Conservation (phyloP, 2,113 vertebrate species). For the Daboia siamensis region DNA sequence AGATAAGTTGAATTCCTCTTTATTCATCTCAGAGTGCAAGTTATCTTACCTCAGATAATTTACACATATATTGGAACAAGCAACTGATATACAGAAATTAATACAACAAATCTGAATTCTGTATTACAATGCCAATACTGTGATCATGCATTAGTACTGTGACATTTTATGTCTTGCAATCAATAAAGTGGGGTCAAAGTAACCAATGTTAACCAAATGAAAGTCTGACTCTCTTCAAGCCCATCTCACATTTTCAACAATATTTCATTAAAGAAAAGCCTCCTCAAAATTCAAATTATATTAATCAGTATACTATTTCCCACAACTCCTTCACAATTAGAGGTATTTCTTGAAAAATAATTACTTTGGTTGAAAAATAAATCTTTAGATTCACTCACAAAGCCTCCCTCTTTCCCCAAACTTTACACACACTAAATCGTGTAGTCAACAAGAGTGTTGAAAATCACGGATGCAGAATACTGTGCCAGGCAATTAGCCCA, state of each 20-base stretch:
- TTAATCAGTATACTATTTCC: background rate
- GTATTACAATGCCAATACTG: background rate
- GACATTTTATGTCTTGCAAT: background rate
- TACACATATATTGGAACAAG: background rate
- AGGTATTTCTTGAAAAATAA: background rate
- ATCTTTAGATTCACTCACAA: background rate
- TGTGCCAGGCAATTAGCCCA: background rate
- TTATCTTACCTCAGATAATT: background rate
- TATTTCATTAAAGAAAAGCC: background rate
- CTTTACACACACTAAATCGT: background rate
- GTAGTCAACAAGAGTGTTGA: background rate
- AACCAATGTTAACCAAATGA: background rate
- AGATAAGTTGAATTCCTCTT: background rate
- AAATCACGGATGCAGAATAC: background rate
- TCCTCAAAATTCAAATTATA: background rate
- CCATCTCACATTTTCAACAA: background rate
- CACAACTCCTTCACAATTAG: background rate
- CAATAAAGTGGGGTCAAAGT: background rate
- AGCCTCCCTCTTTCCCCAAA: background rate
- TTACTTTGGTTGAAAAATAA: background rate
- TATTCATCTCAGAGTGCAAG: background rate
- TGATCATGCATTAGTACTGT: background rate
- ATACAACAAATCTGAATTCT: background rate
- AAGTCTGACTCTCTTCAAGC: background rate
- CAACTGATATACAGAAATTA: background rate